These are phyloP conservation scores for Agapornis roseicollis DNA, from an alignment of 2,113 vertebrate species.

Conservation along the genomic window DNA sequence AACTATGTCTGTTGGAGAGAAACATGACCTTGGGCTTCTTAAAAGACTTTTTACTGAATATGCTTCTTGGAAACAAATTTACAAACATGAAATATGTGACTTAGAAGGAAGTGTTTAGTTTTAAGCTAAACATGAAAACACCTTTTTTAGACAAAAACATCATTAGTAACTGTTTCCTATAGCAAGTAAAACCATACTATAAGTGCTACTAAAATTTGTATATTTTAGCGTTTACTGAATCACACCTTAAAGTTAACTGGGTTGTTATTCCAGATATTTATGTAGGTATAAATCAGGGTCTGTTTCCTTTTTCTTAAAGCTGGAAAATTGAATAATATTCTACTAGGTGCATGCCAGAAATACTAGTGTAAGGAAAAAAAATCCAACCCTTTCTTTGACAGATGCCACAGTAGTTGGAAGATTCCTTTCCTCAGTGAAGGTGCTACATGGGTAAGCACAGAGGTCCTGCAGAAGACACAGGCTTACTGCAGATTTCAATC, in stretches of 20 bases:
- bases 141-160: neutral
- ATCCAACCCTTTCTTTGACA: neutral
- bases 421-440: neutral
- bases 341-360: neutral
- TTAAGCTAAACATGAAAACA: neutral
- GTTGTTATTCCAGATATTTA: neutral
- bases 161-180: neutral
- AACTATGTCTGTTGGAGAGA: neutral
- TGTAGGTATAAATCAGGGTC: neutral
- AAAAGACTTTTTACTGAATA: neutral
- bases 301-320: neutral
- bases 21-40: neutral
- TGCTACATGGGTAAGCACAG: neutral
- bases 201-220: neutral
- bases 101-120: neutral
- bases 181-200: neutral
- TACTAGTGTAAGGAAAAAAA: neutral
- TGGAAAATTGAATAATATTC: neutral
- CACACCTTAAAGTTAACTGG: neutral
- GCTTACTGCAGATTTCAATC: neutral
- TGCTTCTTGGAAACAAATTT: neutral
- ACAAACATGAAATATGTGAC: neutral
- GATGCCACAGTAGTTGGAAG: neutral
- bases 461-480: neutral
- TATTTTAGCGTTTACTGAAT: neutral